Conservation (phyloP, 2,888 invertebrate species). For the Allacma fusca region DNA sequence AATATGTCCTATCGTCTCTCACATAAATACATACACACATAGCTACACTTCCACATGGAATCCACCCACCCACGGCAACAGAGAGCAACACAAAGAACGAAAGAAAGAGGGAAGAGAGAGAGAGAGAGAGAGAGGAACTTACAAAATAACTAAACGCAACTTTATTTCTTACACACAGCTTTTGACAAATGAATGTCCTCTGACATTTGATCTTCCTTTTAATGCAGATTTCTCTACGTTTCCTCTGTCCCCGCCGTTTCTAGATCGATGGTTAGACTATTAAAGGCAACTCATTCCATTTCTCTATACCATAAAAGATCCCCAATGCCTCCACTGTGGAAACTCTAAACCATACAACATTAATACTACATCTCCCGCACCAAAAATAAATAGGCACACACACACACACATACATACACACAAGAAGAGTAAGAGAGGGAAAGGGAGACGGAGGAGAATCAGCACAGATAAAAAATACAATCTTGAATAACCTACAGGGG, state of each 20-base stretch:
- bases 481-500: conserved; percentile 51
- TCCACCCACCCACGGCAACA: too few species aligned
- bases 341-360: conserved; percentile 1
- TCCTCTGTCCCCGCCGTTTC: conserved; percentile 24
- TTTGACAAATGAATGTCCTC: conserved; percentile 43
- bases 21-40: too few species aligned
- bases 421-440: background rate
- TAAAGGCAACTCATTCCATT: conserved; percentile 35
- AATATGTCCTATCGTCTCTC: too few species aligned
- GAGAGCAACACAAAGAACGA: background rate
- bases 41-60: too few species aligned
- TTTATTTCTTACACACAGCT: conserved; percentile 13
- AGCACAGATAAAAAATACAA: conserved; percentile 54
- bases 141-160: background rate
- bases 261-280: background rate
- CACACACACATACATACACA: background rate
- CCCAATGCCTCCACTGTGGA: background rate
- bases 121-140: background rate
- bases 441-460: conserved; percentile 38
- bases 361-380: conserved; percentile 39
- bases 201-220: conserved; percentile 43
- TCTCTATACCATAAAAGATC: background rate
- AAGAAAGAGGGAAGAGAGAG: background rate
- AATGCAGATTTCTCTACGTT: conserved; percentile 36
- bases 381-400: conserved; percentile 43